Evolutionary conservation across 2,888 invertebrate species (phyloP), one percentile per base, ranked within the genome.

Genomic region (Oligia strigilis): DNA sequence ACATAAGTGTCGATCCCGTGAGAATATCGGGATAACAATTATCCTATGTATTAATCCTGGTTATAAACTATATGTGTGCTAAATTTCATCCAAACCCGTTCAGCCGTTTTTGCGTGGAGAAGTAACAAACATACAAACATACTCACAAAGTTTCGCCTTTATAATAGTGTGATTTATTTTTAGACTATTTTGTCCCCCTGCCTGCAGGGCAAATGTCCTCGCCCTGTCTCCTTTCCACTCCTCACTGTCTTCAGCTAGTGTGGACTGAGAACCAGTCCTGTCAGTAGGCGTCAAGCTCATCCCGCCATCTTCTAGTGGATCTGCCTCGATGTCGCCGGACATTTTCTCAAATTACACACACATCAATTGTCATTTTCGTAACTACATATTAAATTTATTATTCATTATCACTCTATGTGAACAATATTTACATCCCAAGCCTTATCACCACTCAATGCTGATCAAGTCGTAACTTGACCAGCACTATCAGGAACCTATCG

Each of bases 401-500:
- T 62, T 66, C 6, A 81, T 67, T 67, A 81, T 60, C 29, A 17
- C 23, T 67, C 2, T 46, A 29, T 40, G 40, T 73, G 23, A 49
- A 29, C 13, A 64, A 29, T 58, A 69, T 64, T 80, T 69, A 49
- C 62, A 29, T 71, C 6, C 29, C 1, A 58, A 71, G 2, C n/a
- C 36, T 71, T 85, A 73, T 85, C 66, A 67, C 4, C 2, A 40
- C 19, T 8, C 19, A 77, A 36, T 62, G 29, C 60, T 67, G 82
- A 75, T 85, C 84, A 84, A 82, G 84, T 84, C 29, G 40, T 40
- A 75, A 84, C 86, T 74, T 78, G 83, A 66, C 52, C 70, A 29
- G 1, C 40, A n/a, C 29, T 84, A 90, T 86, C 86, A 66, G 3
- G 72, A 82, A 82, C 81, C 75, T 91, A 93, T 93, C 92, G 91